Percentiles rank a stretch among this genome's conserved stretches.
phyloP scores from a whole-genome alignment of 1,140 invertebrate genomes.

The Leguminivora glycinivorella region DNA sequence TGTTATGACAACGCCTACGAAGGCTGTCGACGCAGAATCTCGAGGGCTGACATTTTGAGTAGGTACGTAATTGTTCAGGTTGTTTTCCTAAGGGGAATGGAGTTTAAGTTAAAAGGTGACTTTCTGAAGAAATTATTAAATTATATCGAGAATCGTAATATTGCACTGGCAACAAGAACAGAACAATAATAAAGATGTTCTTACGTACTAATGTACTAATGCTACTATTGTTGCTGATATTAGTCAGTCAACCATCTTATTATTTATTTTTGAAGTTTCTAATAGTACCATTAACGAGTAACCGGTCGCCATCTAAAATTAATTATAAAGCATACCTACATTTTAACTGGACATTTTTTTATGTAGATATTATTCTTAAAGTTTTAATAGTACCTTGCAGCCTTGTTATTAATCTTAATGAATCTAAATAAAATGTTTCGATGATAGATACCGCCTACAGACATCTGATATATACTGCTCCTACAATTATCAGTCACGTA shows the following conservation, averaged over 20 bases:
- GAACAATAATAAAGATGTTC: neutral
- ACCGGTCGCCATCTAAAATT: too few species aligned
- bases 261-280: too few species aligned
- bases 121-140: neutral
- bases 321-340: too few species aligned
- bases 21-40: slow-evolving; percentile 7
- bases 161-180: neutral
- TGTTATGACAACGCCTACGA: slow-evolving; percentile 13
- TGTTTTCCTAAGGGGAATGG: neutral
- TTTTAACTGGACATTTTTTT: too few species aligned
- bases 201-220: too few species aligned
- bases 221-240: too few species aligned
- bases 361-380: too few species aligned
- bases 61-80: slow-evolving; percentile 2
- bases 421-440: neutral
- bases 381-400: too few species aligned
- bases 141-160: neutral
- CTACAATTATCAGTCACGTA: slow-evolving; percentile 24
- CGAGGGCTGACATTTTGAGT: slow-evolving; percentile 15
- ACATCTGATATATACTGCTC: neutral
- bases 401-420: neutral
- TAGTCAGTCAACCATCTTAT: too few species aligned
- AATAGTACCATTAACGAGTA: too few species aligned
- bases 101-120: neutral
- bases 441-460: neutral